Evolutionary conservation across 2,113 vertebrate species (phyloP).

Genomic region (Ciconia stormi): DNA sequence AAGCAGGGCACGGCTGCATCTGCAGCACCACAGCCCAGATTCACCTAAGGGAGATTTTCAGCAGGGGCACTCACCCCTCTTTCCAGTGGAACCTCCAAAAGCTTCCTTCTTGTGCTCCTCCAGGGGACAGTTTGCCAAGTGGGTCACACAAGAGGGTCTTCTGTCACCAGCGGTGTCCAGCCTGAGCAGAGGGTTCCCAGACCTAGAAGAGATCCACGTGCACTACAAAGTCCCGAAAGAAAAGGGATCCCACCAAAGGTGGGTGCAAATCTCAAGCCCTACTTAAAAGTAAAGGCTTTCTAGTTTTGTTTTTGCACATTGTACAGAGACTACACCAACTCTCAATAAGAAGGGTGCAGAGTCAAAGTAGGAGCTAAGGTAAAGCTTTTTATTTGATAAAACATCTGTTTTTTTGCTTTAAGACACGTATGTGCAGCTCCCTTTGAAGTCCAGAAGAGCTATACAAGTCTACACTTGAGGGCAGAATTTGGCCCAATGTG

Average conservation of each 20-base stretch:
- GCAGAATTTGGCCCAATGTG: slow-evolving; percentile 65
- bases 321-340: neutral
- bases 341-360: neutral
- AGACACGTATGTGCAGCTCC: neutral
- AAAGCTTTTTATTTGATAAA: slow-evolving; percentile 30
- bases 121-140: neutral
- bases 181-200: neutral
- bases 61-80: no score
- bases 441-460: slow-evolving; percentile 56
- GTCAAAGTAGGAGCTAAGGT: neutral
- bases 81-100: neutral
- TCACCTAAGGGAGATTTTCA: neutral
- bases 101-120: neutral
- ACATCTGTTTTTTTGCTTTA: slow-evolving; percentile 4
- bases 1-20: neutral
- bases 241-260: neutral
- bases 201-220: neutral
- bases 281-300: neutral
- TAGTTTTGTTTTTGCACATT: neutral
- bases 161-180: neutral
- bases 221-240: neutral
- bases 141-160: neutral
- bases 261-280: neutral
- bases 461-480: slow-evolving; percentile 36
- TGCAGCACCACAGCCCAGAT: neutral